Conservation (phyloP, 1,140 invertebrate species). For the Aphidius ervi region DNA sequence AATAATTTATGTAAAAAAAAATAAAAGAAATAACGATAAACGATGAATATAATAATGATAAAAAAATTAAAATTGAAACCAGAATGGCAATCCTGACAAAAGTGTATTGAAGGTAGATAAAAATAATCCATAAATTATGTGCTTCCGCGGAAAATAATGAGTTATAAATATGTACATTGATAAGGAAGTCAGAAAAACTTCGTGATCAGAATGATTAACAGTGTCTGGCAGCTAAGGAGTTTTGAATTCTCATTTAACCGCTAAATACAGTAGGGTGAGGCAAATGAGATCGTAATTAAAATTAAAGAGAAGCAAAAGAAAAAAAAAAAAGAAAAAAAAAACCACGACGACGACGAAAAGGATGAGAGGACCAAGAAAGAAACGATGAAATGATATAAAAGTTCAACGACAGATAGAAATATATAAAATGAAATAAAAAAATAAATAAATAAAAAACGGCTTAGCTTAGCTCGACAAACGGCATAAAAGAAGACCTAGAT, state of each 20-base stretch:
- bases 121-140: too few relatives aligned
- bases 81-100: neutral
- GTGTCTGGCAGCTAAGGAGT: conserved; percentile 10
- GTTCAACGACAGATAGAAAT: neutral
- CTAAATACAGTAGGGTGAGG: neutral
- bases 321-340: conserved; percentile 6
- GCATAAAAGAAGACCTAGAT: conserved; percentile 19
- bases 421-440: neutral
- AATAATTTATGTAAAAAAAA: too few relatives aligned
- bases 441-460: conserved; percentile 6
- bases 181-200: conserved; percentile 4
- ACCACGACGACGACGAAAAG: neutral
- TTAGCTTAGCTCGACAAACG: conserved; percentile 14
- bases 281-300: conserved; percentile 26
- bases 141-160: too few relatives aligned
- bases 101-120: too few relatives aligned
- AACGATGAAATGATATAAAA: neutral
- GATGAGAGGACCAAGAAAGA: conserved; percentile 6
- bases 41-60: too few relatives aligned
- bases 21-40: too few relatives aligned
- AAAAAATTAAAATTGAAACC: too few relatives aligned
- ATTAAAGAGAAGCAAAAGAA: conserved; percentile 6
- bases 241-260: conserved; percentile 17
- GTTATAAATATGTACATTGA: conserved; percentile 13
- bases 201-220: conserved; percentile 20